Evolutionary conservation across 2,113 vertebrate species (phyloP).

Genomic region (Acanthochromis polyacanthus): DNA sequence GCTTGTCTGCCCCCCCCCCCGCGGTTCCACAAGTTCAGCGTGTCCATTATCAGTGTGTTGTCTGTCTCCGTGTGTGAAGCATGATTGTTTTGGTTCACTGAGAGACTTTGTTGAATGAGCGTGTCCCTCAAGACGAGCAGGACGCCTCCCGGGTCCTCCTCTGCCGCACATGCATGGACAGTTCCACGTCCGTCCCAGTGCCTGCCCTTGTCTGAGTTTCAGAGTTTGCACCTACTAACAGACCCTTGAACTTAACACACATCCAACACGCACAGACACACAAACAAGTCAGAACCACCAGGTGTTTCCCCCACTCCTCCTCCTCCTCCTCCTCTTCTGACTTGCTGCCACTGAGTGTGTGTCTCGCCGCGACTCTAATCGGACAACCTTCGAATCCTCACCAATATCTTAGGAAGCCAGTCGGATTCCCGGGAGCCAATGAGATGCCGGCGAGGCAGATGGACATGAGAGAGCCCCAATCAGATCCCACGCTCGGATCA

Average conservation of each 20-base stretch:
- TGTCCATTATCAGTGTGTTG: slow-evolving; percentile 67
- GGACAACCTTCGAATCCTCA: slow-evolving; percentile 85
- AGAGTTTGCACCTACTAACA: slow-evolving; percentile 59
- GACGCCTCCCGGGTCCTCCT: slow-evolving; percentile 48
- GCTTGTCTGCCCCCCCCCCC: slow-evolving; percentile 26
- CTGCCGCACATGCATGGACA: slow-evolving; percentile 62
- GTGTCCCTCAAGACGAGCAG: slow-evolving; percentile 61
- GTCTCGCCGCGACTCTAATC: slow-evolving; percentile 80
- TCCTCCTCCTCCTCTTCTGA: slow-evolving; percentile 49
- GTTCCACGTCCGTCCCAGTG: slow-evolving; percentile 52
- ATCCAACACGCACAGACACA: slow-evolving; percentile 49
- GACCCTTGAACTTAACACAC: slow-evolving; percentile 66
- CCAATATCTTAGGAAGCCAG: slow-evolving; percentile 86
- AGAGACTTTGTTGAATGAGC: slow-evolving; percentile 58
- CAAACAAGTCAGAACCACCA: slow-evolving; percentile 53
- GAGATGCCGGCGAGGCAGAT: slow-evolving; percentile 87
- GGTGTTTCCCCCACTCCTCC: slow-evolving; percentile 58
- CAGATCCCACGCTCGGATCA: slow-evolving; percentile 89
- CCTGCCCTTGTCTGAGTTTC: slow-evolving; percentile 59
- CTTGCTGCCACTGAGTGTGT: slow-evolving; percentile 71
- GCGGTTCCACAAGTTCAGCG: slow-evolving; percentile 30
- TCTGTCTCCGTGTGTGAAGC: slow-evolving; percentile 74
- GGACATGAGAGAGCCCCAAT: slow-evolving; percentile 89
- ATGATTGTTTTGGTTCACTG: slow-evolving; percentile 72
- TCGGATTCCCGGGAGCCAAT: slow-evolving; percentile 87